A percentile compares a stretch with the other conserved stretches of the same genome.
Conservation (phyloP, 2,797 vertebrate genomes). For the Danio aesculapii region DNA sequence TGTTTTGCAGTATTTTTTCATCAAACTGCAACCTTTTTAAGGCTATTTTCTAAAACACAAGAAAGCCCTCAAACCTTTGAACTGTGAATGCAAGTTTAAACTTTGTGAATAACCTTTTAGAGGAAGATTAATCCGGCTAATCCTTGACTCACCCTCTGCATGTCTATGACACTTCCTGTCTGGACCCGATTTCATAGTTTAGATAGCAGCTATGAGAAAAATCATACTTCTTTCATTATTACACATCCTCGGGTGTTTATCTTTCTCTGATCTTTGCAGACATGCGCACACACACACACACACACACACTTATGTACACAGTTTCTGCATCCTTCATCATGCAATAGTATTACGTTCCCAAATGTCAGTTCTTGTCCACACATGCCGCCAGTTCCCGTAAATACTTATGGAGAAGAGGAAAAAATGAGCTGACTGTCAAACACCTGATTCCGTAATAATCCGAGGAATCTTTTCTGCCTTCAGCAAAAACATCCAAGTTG, state of each 20-base stretch:
- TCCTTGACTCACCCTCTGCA: conserved; percentile 34
- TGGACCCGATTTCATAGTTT: conserved; percentile 25
- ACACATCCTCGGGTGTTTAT: not conserved
- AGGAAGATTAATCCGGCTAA: conserved; percentile 25
- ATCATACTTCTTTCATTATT: not conserved
- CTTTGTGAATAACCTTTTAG: not conserved
- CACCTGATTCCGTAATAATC: conserved; percentile 24
- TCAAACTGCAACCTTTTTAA: not conserved
- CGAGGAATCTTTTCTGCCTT: conserved; percentile 37
- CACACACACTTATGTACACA: not conserved
- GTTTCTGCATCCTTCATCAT: conserved; percentile 13
- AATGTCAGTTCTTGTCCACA: conserved; percentile 53
- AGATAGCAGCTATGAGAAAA: not conserved
- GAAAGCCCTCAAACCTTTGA: not conserved
- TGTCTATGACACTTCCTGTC: conserved; percentile 54
- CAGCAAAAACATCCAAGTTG: conserved; percentile 19
- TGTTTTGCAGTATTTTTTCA: not conserved
- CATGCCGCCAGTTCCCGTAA: conserved; percentile 47
- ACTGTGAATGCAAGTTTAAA: not conserved
- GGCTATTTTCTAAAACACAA: not conserved
- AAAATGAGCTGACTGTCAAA: conserved; percentile 5
- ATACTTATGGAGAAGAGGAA: not conserved
- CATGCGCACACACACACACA: not conserved
- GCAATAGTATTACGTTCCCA: conserved; percentile 32
- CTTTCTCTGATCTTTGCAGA: not conserved